These are phyloP conservation scores for Leucosticte australis DNA, from an alignment of 2,113 vertebrate genomes.

Conservation along the genomic window DNA sequence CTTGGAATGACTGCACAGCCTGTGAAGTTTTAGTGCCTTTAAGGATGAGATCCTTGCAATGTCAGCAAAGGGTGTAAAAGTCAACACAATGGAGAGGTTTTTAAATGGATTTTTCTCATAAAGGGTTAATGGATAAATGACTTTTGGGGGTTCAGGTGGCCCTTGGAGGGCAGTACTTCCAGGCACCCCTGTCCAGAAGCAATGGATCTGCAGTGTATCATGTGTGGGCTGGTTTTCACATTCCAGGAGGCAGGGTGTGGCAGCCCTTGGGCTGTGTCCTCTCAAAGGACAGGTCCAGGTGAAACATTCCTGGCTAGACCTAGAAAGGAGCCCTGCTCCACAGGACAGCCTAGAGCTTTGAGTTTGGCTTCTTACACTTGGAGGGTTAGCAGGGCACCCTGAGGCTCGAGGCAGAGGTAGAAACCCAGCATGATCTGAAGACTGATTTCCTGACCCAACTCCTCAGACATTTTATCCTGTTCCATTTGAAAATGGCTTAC, in stretches of 20 bases:
- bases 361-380: neutral
- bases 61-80: neutral
- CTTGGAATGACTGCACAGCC: neutral
- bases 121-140: neutral
- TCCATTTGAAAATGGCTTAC: neutral
- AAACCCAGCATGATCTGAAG: neutral
- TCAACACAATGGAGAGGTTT: neutral
- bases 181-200: neutral
- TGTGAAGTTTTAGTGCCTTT: neutral
- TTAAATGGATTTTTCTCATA: rapidly evolving
- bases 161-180: neutral
- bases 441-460: neutral
- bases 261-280: neutral
- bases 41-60: neutral
- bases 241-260: neutral
- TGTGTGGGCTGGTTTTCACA: neutral
- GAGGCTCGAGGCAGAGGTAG: neutral
- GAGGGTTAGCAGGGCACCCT: neutral
- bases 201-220: neutral
- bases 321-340: neutral
- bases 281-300: neutral
- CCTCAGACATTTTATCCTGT: neutral
- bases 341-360: neutral
- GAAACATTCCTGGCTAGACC: neutral
- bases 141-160: neutral